phyloP scores from a whole-genome alignment of 1,140 invertebrate species.

The Propsilocerus akamusi region DNA sequence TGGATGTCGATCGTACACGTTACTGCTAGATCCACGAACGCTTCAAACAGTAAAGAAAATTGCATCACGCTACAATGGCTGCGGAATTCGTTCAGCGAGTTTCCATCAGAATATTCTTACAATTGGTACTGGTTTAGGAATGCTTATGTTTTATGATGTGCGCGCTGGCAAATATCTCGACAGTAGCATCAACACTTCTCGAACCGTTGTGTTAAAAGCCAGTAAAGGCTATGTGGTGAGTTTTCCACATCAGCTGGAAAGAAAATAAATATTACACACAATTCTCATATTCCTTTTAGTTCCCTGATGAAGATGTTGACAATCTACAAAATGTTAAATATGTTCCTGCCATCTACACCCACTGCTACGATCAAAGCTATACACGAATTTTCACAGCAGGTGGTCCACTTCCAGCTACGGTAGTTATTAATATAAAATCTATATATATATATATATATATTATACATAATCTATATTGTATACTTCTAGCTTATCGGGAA shows the following conservation, averaged over 20 bases:
- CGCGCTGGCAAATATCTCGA: conserved; percentile 81
- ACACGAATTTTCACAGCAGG: conserved; percentile 85
- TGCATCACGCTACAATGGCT: conserved; percentile 59
- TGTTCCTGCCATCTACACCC: conserved; percentile 87
- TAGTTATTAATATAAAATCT: conserved; percentile 82
- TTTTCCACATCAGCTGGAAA: too few relatives aligned
- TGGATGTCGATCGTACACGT: conserved; percentile 82
- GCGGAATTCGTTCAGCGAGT: conserved; percentile 74
- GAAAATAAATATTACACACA: neutral
- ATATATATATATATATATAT: too few relatives aligned
- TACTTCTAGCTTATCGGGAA: conserved; percentile 13
- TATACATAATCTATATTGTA: too few relatives aligned
- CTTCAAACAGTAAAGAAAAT: conserved; percentile 44
- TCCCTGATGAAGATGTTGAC: conserved; percentile 67
- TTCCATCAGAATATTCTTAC: conserved; percentile 80
- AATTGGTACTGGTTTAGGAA: conserved; percentile 80
- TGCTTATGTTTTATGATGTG: conserved; percentile 87
- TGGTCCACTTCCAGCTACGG: conserved; percentile 73
- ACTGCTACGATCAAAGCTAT: conserved; percentile 78
- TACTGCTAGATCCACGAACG: conserved; percentile 72
- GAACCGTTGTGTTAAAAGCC: conserved; percentile 74
- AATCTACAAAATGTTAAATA: conserved; percentile 70
- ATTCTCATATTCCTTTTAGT: conserved; percentile 28
- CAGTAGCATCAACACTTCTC: conserved; percentile 68
- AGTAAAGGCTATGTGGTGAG: conserved; percentile 80